Percentiles rank a stretch among this genome's conserved stretches.
phyloP scores from a whole-genome alignment of 2,888 invertebrate species.

The Achlya flavicornis region DNA sequence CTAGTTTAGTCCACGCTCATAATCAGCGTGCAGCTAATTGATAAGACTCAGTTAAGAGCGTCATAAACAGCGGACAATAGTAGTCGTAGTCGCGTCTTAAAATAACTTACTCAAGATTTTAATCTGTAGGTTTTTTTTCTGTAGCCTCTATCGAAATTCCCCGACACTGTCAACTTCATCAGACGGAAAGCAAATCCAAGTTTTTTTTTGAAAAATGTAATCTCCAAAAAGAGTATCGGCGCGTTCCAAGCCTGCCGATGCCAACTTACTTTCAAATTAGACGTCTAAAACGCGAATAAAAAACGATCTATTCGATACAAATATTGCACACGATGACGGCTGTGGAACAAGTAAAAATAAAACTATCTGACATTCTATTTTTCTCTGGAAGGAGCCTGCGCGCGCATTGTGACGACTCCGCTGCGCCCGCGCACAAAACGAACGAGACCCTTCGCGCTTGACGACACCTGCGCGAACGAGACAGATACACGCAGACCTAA shows the following conservation, averaged over 20 bases:
- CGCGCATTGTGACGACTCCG: constrained; percentile 68
- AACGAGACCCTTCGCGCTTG: constrained; percentile 54
- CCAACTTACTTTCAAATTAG: constrained; percentile 74
- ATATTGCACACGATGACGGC: constrained; percentile 78
- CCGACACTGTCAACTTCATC: constrained; percentile 57
- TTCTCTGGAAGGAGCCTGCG: constrained; percentile 73
- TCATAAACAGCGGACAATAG: too few relatives aligned
- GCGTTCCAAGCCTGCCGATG: constrained; percentile 50
- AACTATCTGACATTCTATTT: constrained; percentile 71
- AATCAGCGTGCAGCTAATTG: too few relatives aligned
- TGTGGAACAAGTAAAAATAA: constrained; percentile 65
- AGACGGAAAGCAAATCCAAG: background rate
- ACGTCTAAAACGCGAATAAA: constrained; percentile 62
- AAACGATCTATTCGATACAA: constrained; percentile 72
- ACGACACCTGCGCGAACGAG: constrained; percentile 47
- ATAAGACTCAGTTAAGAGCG: too few relatives aligned
- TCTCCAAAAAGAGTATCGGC: constrained; percentile 40
- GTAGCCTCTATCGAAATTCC: constrained; percentile 38
- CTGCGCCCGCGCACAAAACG: constrained; percentile 74
- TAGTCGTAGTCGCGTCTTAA: background rate
- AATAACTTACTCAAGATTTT: background rate
- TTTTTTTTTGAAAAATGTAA: constrained; percentile 29
- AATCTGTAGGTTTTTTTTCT: background rate
- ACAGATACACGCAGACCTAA: constrained; percentile 26
- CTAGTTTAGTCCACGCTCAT: background rate